These are phyloP conservation scores for Mustelus asterias DNA, from an alignment of 2,113 vertebrate genomes.

Conservation along the genomic window DNA sequence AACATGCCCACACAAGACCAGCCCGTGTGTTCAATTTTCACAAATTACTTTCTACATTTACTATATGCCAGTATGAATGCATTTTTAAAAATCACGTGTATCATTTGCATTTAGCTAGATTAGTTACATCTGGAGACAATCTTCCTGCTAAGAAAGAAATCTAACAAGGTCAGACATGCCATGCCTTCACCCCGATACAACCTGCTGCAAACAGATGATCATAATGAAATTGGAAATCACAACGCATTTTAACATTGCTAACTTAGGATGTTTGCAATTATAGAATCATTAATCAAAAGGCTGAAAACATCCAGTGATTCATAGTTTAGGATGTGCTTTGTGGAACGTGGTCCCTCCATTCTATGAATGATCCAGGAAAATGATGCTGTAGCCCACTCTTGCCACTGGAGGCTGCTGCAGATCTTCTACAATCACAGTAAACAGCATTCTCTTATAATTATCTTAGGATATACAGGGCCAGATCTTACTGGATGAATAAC, in stretches of 20 bases:
- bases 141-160: not conserved
- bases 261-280: not conserved
- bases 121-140: slow-evolving; percentile 1
- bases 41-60: not conserved
- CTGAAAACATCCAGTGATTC: not conserved
- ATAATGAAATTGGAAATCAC: not conserved
- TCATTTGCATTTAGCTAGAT: not conserved
- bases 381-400: not conserved
- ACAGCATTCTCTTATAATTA: not conserved
- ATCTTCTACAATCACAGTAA: not conserved
- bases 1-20: not conserved
- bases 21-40: not conserved
- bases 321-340: not conserved
- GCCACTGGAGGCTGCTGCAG: slow-evolving; percentile 9
- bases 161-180: not conserved
- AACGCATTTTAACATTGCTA: not conserved
- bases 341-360: not conserved
- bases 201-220: not conserved
- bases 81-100: not conserved
- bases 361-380: too few species aligned
- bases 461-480: not conserved
- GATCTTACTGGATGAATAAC: not conserved
- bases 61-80: not conserved
- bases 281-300: not conserved
- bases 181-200: not conserved